phyloP scores from a whole-genome alignment of 2,797 vertebrate genomes.

The Ammospiza maritima region DNA sequence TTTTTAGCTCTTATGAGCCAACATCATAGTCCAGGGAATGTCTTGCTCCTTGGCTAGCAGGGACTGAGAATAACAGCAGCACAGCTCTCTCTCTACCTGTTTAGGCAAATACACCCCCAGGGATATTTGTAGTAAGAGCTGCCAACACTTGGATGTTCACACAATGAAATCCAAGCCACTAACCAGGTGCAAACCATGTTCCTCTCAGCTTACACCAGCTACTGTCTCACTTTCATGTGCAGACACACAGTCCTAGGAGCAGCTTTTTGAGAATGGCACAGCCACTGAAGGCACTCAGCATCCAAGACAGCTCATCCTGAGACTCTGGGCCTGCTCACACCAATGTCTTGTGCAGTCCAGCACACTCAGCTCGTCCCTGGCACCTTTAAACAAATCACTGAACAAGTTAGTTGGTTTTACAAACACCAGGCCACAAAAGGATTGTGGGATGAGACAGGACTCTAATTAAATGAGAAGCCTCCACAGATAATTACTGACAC shows the following conservation, averaged over 20 bases:
- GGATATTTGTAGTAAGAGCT: neutral
- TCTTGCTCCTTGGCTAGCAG: neutral
- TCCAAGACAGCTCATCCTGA: neutral
- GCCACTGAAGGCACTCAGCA: neutral
- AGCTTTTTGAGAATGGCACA: neutral
- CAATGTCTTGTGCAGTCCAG: neutral
- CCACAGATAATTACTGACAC: neutral
- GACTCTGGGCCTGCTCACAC: neutral
- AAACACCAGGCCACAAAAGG: neutral
- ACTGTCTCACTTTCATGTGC: neutral
- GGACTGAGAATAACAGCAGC: neutral
- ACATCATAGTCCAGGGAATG: neutral
- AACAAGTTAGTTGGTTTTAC: neutral
- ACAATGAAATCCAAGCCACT: neutral
- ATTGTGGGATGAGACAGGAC: neutral
- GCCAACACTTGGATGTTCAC: neutral
- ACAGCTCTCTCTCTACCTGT: neutral
- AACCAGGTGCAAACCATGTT: neutral
- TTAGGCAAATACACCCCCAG: neutral
- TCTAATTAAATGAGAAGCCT: conserved; percentile 8
- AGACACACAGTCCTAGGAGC: neutral
- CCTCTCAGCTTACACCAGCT: neutral
- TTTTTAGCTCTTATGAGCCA: neutral
- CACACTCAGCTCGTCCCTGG: neutral
- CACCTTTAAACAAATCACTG: neutral